Evolutionary conservation across 2,797 vertebrate genomes (phyloP).

Genomic region (Pyrocephalus nanus): DNA sequence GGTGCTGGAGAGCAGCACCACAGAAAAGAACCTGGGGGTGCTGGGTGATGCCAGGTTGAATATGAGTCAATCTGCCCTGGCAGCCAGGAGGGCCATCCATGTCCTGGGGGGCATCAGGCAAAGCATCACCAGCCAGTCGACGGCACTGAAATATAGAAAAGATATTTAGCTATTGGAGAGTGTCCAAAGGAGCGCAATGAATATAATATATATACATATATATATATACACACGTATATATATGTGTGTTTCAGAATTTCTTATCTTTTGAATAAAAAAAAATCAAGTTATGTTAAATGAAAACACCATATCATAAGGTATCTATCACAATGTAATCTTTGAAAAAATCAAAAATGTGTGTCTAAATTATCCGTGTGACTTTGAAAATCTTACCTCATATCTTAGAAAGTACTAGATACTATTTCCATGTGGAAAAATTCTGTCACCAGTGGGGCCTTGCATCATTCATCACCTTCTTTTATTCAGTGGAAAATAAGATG

Average conservation of each 20-base stretch:
- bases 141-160: not conserved
- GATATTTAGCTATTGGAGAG: not conserved
- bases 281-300: not conserved
- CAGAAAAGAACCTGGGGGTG: not conserved
- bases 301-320: not conserved
- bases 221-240: no score
- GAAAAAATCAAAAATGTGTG: not conserved
- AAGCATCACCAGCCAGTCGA: rapidly evolving
- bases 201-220: no score
- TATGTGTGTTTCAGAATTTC: not conserved
- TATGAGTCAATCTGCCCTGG: rapidly evolving
- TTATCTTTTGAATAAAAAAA: not conserved
- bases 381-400: not conserved
- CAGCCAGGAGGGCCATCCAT: rapidly evolving
- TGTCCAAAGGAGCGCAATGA: not conserved
- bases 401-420: not conserved
- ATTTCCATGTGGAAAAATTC: not conserved
- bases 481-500: not conserved
- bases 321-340: not conserved
- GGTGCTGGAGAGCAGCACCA: rapidly evolving
- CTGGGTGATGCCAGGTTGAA: rapidly evolving
- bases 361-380: not conserved
- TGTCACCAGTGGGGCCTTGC: not conserved
- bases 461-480: conserved; percentile 2
- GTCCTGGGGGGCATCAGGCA: not conserved